Evolutionary conservation across 2,888 invertebrate species (phyloP).

Genomic region (Apomyelois bistriatella): DNA sequence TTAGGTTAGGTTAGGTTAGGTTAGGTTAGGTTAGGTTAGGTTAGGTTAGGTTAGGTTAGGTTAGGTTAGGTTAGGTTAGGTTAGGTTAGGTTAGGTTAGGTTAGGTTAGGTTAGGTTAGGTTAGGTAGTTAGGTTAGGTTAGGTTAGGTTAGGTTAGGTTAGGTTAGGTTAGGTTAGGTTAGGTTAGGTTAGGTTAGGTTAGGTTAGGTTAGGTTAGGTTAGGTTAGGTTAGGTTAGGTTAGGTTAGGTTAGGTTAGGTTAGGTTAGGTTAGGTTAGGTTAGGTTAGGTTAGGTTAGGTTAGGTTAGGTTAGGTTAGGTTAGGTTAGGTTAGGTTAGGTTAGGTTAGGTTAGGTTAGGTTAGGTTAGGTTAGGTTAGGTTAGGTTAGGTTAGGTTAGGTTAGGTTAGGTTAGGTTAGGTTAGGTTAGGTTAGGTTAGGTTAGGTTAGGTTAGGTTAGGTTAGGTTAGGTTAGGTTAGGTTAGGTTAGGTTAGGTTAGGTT

Average conservation of each 20-base stretch:
- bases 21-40: conserved; percentile 21
- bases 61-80: conserved; percentile 23
- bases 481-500: conserved; percentile 15
- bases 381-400: conserved; percentile 15
- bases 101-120: conserved; percentile 20
- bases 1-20: conserved; percentile 23
- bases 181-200: conserved; percentile 19
- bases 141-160: conserved; percentile 18
- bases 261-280: neutral
- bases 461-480: conserved; percentile 15
- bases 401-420: conserved; percentile 20
- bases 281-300: conserved; percentile 15
- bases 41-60: conserved; percentile 20
- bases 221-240: conserved; percentile 13
- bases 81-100: conserved; percentile 18
- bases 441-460: conserved; percentile 16
- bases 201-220: conserved; percentile 20
- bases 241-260: conserved; percentile 14
- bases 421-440: conserved; percentile 15
- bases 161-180: conserved; percentile 17
- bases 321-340: conserved; percentile 9
- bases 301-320: conserved; percentile 22
- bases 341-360: conserved; percentile 15
- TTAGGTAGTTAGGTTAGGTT: conserved; percentile 19
- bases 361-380: conserved; percentile 15